Percentiles rank a stretch among this genome's conserved stretches.
These are phyloP conservation scores for Lagopus leucura DNA, from an alignment of 2,113 vertebrate species.

Conservation along the genomic window DNA sequence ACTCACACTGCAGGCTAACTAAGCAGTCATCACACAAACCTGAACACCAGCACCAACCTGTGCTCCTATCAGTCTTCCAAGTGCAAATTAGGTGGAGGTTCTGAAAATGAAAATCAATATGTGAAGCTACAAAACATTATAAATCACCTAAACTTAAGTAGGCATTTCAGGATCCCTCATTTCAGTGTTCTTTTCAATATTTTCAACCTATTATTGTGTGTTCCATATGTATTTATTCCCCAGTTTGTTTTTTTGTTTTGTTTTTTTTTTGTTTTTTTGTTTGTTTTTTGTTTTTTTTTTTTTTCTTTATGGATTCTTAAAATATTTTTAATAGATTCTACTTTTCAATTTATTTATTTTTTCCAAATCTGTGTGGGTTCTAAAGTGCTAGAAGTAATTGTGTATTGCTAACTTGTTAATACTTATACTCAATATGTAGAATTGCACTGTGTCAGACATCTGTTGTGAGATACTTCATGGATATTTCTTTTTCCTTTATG, in stretches of 20 bases:
- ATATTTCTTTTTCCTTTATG: neutral
- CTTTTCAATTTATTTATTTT: neutral
- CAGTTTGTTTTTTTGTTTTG: neutral
- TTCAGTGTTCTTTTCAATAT: neutral
- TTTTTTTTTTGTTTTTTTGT: too few species aligned
- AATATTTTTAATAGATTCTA: neutral
- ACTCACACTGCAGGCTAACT: neutral
- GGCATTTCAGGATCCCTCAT: neutral
- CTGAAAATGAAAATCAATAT: neutral
- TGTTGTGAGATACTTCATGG: neutral
- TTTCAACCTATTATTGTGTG: neutral
- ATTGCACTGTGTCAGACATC: neutral
- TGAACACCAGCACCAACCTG: neutral
- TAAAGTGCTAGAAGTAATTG: neutral
- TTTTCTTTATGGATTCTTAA: neutral
- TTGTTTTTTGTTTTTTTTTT: neutral
- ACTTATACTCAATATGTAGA: neutral
- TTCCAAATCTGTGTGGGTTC: neutral
- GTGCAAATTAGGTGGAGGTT: neutral
- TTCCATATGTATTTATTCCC: neutral
- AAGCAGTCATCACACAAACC: neutral
- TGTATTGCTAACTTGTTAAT: neutral
- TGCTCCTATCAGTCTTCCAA: neutral
- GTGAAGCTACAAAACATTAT: neutral
- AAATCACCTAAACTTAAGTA: neutral